Conservation (phyloP, 2,797 vertebrate species). For the Hipposideros larvatus region DNA sequence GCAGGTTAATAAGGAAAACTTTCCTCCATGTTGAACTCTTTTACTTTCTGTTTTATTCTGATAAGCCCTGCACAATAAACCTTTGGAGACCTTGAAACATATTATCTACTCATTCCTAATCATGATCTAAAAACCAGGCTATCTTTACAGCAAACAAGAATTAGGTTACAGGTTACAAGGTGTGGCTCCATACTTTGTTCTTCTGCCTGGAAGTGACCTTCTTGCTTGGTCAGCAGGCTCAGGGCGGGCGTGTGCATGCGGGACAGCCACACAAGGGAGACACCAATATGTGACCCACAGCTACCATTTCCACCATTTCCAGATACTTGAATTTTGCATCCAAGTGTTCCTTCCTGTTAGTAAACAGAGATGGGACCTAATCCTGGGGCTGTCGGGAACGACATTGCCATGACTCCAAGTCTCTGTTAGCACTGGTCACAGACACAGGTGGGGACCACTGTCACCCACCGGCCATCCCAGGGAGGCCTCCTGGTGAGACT, state of each 20-base stretch:
- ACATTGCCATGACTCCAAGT: not conserved
- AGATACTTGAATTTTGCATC: not conserved
- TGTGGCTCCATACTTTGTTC: not conserved
- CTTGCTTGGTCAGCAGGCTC: not conserved
- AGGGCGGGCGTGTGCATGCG: not conserved
- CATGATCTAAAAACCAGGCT: not conserved
- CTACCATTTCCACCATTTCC: slow-evolving; percentile 24
- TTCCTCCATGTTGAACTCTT: not conserved
- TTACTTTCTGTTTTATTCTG: not conserved
- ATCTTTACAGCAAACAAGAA: not conserved
- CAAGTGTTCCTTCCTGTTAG: slow-evolving; percentile 39
- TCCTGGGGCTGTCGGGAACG: not conserved
- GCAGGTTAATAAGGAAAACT: not conserved
- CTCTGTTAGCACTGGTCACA: not conserved
- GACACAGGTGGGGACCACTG: not conserved
- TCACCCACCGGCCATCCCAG: rapidly evolving
- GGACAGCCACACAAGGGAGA: not conserved
- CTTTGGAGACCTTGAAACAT: not conserved
- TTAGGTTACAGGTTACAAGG: not conserved
- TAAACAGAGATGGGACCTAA: slow-evolving; percentile 32
- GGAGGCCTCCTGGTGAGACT: not conserved
- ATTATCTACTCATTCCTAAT: not conserved
- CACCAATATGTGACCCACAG: not conserved
- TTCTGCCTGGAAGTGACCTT: not conserved
- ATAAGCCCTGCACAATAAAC: not conserved